phyloP scores from a whole-genome alignment of 2,797 vertebrate genomes.

The Chelidonichthys spinosus region DNA sequence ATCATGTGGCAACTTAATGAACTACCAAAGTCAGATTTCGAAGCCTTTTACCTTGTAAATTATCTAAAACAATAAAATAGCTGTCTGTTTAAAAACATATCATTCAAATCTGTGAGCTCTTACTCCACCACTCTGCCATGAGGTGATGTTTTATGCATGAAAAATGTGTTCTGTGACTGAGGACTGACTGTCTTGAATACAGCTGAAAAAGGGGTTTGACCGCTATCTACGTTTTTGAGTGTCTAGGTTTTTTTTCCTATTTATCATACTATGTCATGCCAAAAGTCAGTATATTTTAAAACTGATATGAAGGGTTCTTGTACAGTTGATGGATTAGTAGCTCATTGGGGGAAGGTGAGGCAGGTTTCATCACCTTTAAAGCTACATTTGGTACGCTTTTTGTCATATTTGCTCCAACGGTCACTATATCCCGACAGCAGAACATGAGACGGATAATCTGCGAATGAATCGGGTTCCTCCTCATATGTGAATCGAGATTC shows the following conservation, averaged over 20 bases:
- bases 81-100: slow-evolving; percentile 54
- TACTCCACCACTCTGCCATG: neutral
- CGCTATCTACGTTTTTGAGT: neutral
- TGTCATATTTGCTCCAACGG: no score
- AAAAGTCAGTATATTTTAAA: neutral
- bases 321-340: neutral
- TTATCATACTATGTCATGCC: neutral
- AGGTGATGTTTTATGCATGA: slow-evolving; percentile 7
- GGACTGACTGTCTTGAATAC: neutral
- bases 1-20: slow-evolving; percentile 64
- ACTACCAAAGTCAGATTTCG: slow-evolving; percentile 56
- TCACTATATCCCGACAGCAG: no score
- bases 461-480: no score
- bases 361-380: slow-evolving; percentile 3
- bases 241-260: neutral
- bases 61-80: slow-evolving; percentile 53
- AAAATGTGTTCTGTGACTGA: slow-evolving; percentile 10
- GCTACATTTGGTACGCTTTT: no score
- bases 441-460: no score
- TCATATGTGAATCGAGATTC: no score
- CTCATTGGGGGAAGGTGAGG: neutral
- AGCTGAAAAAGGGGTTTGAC: neutral
- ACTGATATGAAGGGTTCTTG: neutral
- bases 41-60: slow-evolving; percentile 52
- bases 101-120: slow-evolving; percentile 37